Percentiles rank a stretch among this genome's conserved stretches.
Conservation (phyloP, 1,140 invertebrate species). For the Saccostrea glomerata region DNA sequence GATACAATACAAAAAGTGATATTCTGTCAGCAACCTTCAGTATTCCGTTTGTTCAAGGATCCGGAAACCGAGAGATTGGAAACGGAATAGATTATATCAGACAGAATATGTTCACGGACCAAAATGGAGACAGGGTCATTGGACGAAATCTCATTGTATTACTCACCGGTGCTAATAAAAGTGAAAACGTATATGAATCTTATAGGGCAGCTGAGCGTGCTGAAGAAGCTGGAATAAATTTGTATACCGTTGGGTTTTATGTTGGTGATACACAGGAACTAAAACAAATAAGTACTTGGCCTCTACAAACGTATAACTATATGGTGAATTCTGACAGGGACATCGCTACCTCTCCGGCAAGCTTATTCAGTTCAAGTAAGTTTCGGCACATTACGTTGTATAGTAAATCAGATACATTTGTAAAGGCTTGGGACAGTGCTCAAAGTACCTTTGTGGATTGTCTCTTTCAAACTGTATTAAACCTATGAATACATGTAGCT, state of each 20-base stretch:
- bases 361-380: background rate
- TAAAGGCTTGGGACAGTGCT: no score
- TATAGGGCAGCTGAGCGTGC: constrained; percentile 55
- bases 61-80: constrained; percentile 57
- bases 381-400: background rate
- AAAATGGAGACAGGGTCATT: constrained; percentile 59
- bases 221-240: constrained; percentile 54
- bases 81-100: constrained; percentile 51
- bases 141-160: constrained; percentile 66
- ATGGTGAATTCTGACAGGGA: constrained; percentile 33
- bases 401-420: no score
- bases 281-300: constrained; percentile 60
- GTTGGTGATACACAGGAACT: constrained; percentile 62
- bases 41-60: constrained; percentile 44
- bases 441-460: no score
- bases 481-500: no score
- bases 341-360: background rate
- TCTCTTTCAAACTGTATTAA: no score
- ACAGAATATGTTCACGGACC: constrained; percentile 54
- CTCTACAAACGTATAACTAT: constrained; percentile 56
- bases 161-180: constrained; percentile 65
- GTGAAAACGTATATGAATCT: constrained; percentile 42
- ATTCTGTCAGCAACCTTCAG: constrained; percentile 49
- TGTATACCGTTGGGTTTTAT: constrained; percentile 65
- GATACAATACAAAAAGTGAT: constrained; percentile 41